Conservation (phyloP, 1,140 invertebrate genomes). For the Drosophila jambulina region DNA sequence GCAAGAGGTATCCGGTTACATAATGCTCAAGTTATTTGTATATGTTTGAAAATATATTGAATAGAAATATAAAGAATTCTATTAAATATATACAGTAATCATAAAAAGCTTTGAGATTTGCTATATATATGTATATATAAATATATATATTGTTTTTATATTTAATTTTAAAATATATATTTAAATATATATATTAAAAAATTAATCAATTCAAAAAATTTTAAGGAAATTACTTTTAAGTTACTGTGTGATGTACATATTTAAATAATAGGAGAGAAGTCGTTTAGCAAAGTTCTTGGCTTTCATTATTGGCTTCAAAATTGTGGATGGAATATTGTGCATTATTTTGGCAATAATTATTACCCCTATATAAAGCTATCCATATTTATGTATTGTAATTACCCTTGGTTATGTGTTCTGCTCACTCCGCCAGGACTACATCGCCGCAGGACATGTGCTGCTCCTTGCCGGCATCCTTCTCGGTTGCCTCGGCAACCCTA, state of each 20-base stretch:
- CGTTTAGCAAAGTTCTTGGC: not conserved
- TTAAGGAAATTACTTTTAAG: not conserved
- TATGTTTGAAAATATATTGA: not conserved
- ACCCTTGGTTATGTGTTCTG: not conserved
- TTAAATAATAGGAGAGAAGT: not conserved
- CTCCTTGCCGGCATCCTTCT: conserved; percentile 1
- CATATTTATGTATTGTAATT: not conserved
- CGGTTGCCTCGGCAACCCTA: not conserved
- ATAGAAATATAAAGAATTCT: not conserved
- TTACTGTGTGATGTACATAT: not conserved
- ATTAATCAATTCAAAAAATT: not conserved
- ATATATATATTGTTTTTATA: not conserved
- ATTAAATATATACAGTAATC: not conserved
- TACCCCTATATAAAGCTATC: not conserved
- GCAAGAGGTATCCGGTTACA: conserved; percentile 31
- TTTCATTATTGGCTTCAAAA: not conserved
- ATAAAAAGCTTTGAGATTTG: not conserved
- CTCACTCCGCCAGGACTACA: conserved; percentile 23
- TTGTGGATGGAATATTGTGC: not conserved
- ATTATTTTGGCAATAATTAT: not conserved
- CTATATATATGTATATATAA: not conserved
- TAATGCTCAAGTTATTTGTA: conserved; percentile 9
- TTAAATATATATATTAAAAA: not conserved
- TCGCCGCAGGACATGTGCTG: conserved; percentile 48
- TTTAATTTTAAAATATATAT: not conserved